Evolutionary conservation across 2,888 invertebrate species (phyloP).

Genomic region (Crematogaster levior): DNA sequence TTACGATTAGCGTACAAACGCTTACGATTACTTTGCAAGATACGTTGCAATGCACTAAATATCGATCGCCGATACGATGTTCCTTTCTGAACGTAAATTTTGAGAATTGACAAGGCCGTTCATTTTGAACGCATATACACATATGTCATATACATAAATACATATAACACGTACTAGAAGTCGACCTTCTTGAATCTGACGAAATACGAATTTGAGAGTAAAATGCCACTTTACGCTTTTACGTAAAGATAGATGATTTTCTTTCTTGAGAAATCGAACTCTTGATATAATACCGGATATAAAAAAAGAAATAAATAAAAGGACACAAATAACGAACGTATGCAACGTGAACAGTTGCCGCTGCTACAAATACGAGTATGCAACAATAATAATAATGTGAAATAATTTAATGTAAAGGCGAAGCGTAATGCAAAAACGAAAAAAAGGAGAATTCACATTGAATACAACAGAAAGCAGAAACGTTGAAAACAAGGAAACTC

Average conservation of each 20-base stretch:
- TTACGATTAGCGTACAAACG: constrained; percentile 21
- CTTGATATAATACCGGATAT: constrained; percentile 68
- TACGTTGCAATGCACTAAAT: constrained; percentile 5
- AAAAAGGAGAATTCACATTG: constrained; percentile 68
- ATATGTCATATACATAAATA: background rate
- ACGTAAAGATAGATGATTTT: constrained; percentile 75
- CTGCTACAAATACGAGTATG: constrained; percentile 75
- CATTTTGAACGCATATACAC: constrained; percentile 14
- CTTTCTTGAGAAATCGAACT: constrained; percentile 77
- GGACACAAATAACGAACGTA: constrained; percentile 67
- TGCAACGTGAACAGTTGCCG: constrained; percentile 73
- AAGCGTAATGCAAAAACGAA: constrained; percentile 58
- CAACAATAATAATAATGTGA: constrained; percentile 63
- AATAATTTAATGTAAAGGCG: constrained; percentile 61
- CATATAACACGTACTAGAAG: constrained; percentile 59
- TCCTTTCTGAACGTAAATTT: constrained; percentile 38
- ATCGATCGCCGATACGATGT: constrained; percentile 19
- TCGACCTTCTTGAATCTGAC: constrained; percentile 67
- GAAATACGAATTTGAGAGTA: constrained; percentile 66
- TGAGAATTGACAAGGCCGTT: constrained; percentile 35
- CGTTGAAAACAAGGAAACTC: constrained; percentile 63
- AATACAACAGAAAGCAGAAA: constrained; percentile 68
- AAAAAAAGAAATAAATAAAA: constrained; percentile 64
- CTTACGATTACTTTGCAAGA: constrained; percentile 34
- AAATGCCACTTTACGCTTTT: constrained; percentile 77